Evolutionary conservation across 2,888 invertebrate species (phyloP), one percentile per base, ranked within the genome.

Genomic region (Tetanocera ferruginea): DNA sequence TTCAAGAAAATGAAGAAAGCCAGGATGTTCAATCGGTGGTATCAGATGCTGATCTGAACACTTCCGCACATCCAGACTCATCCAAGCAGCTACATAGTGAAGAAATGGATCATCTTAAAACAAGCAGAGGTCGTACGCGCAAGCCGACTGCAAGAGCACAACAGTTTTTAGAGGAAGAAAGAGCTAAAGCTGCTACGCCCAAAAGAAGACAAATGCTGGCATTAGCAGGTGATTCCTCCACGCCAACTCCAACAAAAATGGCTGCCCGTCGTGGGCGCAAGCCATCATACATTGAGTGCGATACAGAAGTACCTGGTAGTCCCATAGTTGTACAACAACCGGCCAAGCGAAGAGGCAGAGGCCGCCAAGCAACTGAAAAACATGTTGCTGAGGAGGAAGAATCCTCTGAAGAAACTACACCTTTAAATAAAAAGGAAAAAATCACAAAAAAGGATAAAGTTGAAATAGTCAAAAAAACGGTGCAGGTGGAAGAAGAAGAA

Each of bases 131-230:
- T 8, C 82, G 84, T 4, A 81, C 81, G 57, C 78, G 83, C 3
- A 84, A 86, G 55, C 86, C 84, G 9, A 86, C 85, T 5, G 83
- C 81, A 28, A 85, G 85, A 70, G 85, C 84, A 0, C 81, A 87
- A 28, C 84, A 87, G 37, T 80, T 83, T 60, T 69, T 83, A 11
- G 83, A 83, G 49, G 79, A 83, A 70, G 82, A 82, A 75, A 79
- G 83, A 17, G 79, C 81, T 3, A 82, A 82, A 77, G 80, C 82
- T 5, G 80, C 79, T 67, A 80, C 82, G 5, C 82, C 82, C 5
- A 81, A 80, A 37, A 81, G 76, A 43, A 80, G 80, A 62, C 77
- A 66, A 17, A 49, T 80, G 34, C 66, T 81, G 55, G 69, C 70
- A 14, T 66, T 37, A 5, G 60, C 37, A 0, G 76, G 8, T 8